Percentiles rank a stretch among this genome's conserved stretches.
Evolutionary conservation across 1,140 invertebrate species (phyloP).

Genomic region (honey bee (Apis mellifera)): Amel_HAv3.1 CM009937.2:24501-25000

Average conservation of each 20-base stretch:
- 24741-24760: conserved; percentile 60
- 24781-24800: conserved; percentile 31
- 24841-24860: conserved; percentile 53
- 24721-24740: conserved; percentile 50
- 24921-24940: not conserved
- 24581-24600: conserved; percentile 34
- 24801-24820: conserved; percentile 32
- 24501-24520: not conserved
- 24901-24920: not conserved
- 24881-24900: conserved; percentile 36
- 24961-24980: not conserved
- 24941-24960: not conserved
- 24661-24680: conserved; percentile 71
- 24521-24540: conserved; percentile 2
- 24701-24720: conserved; percentile 51
- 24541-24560: conserved; percentile 11
- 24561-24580: not conserved
- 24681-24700: conserved; percentile 71
- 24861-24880: conserved; percentile 51
- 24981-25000: conserved; percentile 9
- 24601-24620: conserved; percentile 51
- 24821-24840: conserved; percentile 37
- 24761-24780: conserved; percentile 48
- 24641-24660: conserved; percentile 72
- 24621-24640: conserved; percentile 68